These are phyloP conservation scores for Amblyteles armatorius DNA, from an alignment of 2,888 invertebrate genomes.

Conservation along the genomic window DNA sequence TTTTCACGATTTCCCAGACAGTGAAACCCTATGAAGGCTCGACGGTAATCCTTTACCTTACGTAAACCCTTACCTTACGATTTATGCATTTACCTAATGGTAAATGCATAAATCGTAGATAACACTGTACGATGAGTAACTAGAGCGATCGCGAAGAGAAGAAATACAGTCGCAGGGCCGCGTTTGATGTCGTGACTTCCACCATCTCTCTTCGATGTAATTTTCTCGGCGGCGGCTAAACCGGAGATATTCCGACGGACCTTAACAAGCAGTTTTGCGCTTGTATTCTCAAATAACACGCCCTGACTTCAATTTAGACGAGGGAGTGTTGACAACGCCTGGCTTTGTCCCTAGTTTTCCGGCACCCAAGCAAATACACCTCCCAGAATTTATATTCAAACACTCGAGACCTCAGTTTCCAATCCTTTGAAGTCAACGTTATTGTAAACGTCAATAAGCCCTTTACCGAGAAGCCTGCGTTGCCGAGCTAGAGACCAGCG, in stretches of 20 bases:
- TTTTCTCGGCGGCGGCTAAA: not conserved
- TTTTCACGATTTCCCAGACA: too few species aligned
- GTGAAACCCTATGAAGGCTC: too few species aligned
- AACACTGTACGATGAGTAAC: not conserved
- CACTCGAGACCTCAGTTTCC: not conserved
- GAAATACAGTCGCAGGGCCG: not conserved
- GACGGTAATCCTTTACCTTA: not conserved
- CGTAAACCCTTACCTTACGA: too few species aligned
- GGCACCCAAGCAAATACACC: constrained; percentile 1
- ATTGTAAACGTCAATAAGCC: constrained; percentile 21
- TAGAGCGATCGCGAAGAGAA: not conserved
- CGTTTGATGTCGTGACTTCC: constrained; percentile 8
- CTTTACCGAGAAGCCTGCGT: constrained; percentile 9
- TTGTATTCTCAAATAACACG: constrained; percentile 20
- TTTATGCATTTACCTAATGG: too few species aligned
- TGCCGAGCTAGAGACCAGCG: not conserved
- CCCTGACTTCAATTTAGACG: constrained; percentile 11
- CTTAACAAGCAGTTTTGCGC: constrained; percentile 22
- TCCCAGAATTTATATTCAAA: constrained; percentile 15
- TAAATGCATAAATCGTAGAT: not conserved
- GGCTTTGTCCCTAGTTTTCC: not conserved
- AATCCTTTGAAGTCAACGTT: constrained; percentile 18
- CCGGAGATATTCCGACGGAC: not conserved
- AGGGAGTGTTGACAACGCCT: not conserved
- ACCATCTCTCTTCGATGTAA: not conserved